A percentile compares a stretch with the other conserved stretches of the same genome.
Evolutionary conservation across 2,113 vertebrate species (phyloP).

Genomic region (Actenoides hombroni): DNA sequence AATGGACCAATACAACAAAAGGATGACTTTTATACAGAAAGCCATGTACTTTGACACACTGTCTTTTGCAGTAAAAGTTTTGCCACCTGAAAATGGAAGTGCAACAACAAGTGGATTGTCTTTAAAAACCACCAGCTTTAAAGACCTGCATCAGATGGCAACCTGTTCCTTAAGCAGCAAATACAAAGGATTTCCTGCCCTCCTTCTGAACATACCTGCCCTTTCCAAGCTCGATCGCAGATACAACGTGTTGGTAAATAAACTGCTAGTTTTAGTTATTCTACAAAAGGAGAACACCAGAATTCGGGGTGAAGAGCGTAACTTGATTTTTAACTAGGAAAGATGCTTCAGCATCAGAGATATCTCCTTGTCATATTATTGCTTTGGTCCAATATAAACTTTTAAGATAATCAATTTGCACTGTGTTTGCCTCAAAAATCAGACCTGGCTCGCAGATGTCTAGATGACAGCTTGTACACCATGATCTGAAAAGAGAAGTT

Average conservation of each 20-base stretch:
- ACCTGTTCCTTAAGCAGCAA: constrained; percentile 24
- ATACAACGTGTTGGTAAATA: neutral
- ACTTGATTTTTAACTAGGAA: neutral
- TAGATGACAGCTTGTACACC: neutral
- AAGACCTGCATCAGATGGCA: constrained; percentile 51
- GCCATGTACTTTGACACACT: constrained; percentile 70
- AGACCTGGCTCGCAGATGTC: neutral
- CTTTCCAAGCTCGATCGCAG: neutral
- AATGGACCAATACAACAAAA: constrained; percentile 68
- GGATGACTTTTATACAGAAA: constrained; percentile 61
- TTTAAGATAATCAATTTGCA: neutral
- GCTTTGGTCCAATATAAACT: constrained; percentile 50
- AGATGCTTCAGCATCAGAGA: constrained; percentile 27
- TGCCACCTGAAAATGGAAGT: constrained; percentile 70
- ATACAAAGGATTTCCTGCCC: constrained; percentile 15
- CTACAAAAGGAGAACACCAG: neutral
- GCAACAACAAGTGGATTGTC: constrained; percentile 77
- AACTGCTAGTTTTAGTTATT: constrained; percentile 9
- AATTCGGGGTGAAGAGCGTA: constrained; percentile 5
- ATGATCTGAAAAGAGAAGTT: neutral
- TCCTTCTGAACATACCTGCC: neutral
- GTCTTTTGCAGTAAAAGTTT: constrained; percentile 62
- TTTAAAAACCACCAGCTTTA: constrained; percentile 64
- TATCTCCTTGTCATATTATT: neutral
- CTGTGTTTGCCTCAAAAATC: constrained; percentile 13